These are phyloP conservation scores for Hippasteria phrygiana DNA, from an alignment of 53 echinoderm and acorn worm species.

Conservation along the genomic window DNA sequence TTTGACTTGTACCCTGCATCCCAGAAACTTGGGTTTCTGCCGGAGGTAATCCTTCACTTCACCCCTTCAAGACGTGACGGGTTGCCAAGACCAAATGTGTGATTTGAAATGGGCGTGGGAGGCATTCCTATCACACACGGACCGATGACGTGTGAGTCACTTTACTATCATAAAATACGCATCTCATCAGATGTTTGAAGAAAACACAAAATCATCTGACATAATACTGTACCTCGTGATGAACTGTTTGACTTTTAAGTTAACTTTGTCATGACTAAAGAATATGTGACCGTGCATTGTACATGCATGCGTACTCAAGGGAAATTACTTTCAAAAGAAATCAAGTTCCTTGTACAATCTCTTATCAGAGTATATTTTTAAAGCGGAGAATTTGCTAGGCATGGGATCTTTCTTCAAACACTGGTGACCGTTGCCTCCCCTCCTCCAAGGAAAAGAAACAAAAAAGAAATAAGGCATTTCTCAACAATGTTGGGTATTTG, in stretches of 20 bases:
- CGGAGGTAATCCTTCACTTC: background rate
- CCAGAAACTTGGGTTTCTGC: no score
- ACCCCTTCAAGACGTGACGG: background rate
- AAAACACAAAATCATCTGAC: conserved; percentile 6
- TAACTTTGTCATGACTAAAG: background rate
- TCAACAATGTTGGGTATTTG: no score
- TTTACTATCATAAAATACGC: background rate
- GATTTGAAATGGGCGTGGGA: background rate
- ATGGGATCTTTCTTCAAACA: no score
- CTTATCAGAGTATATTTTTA: no score
- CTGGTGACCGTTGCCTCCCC: no score
- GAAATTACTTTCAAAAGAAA: no score
- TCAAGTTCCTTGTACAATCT: no score
- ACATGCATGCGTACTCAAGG: no score
- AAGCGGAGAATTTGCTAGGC: no score
- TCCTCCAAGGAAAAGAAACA: no score
- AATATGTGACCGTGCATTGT: background rate
- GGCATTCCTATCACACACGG: background rate
- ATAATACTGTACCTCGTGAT: background rate
- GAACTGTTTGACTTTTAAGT: background rate
- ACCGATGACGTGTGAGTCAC: background rate
- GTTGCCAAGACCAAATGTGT: background rate
- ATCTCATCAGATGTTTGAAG: background rate
- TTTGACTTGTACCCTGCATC: no score
- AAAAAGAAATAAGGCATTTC: no score